A percentile compares a stretch with the other conserved stretches of the same genome.
Conservation (phyloP, 1,140 invertebrate species). For the Drosophila triauraria region DNA sequence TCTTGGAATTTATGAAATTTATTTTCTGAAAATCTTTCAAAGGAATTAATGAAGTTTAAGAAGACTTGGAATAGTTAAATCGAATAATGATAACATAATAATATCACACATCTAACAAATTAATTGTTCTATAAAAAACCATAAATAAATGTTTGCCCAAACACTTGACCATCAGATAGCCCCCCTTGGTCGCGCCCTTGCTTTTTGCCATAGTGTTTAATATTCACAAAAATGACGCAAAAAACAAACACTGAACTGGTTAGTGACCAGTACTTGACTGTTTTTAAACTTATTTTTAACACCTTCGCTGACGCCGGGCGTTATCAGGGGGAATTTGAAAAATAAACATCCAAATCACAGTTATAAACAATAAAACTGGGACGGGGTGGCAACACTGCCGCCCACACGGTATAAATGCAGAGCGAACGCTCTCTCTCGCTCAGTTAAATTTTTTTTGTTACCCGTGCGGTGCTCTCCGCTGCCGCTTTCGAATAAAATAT, state of each 20-base stretch:
- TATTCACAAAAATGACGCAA: not conserved
- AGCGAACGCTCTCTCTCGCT: slow-evolving; percentile 12
- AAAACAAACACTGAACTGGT: slow-evolving; percentile 12
- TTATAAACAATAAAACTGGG: slow-evolving; percentile 13
- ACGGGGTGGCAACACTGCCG: slow-evolving; percentile 20
- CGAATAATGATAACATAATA: no score
- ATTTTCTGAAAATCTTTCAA: no score
- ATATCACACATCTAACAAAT: no score
- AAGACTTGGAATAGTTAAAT: no score
- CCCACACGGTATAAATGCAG: slow-evolving; percentile 25
- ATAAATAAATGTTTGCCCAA: not conserved
- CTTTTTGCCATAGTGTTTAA: slow-evolving; percentile 2
- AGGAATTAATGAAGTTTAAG: no score
- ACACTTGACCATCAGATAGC: not conserved
- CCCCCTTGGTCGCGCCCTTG: slow-evolving; percentile 7
- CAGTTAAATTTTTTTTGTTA: slow-evolving; percentile 40
- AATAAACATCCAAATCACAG: slow-evolving; percentile 23
- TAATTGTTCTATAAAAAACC: not conserved
- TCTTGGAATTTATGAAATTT: no score
- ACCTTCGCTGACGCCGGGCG: not conserved
- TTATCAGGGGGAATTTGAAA: slow-evolving; percentile 4
- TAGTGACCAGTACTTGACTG: not conserved
- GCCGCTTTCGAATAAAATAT: slow-evolving; percentile 19
- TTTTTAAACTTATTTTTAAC: not conserved
- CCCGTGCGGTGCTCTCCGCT: slow-evolving; percentile 8